Base-by-base conservation (phyloP, 2,113 vertebrate genomes). In the Triplophysa siluroides region DNA sequence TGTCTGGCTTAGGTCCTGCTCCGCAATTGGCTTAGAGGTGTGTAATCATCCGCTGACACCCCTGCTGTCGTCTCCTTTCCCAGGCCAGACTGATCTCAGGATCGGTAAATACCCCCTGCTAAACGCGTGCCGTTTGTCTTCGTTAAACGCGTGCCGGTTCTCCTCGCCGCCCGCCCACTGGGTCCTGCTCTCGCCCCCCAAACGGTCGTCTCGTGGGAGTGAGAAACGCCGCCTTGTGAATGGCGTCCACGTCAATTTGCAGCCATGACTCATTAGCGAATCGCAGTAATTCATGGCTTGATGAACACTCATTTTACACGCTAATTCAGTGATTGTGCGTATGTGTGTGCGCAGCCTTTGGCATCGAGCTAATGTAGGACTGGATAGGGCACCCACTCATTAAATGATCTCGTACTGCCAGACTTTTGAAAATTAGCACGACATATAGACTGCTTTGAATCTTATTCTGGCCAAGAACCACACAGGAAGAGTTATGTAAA, bases 1-100 rank as follows among this genome's bases (percentile, higher is more conserved):
- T 45, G 52, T 71, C 83, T 92, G 90, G 90, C 87, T 66, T 80
- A 54, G 78, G 77, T 88, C 87, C 88, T 80, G 70, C 81, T 85
- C 83, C 84, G 85, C 89, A 84, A 89, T 89, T 92, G 90, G 90
- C 88, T 92, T 89, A 91, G 89, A 80, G 76, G 85, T 83, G 89
- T 86, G 86, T 90, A 90, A 92, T 93, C 89, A 88, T 91, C 88
- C 76, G 80, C 80, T 80, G 83, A 89, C 82, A 82, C 79, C 85
- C 88, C 88, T 88, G 87, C 89, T 90, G 88, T 90, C 88, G 78
- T 87, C 79, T 85, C 73, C 80, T 86, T 85, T 73, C 79, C 56
- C 56, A 58, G 12, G 81, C 80, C 75, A 60, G 78, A 60, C 80
- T 92, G 92, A 92, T 93, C 90, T 89, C 87, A 80, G 81, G 83